Base-by-base conservation (phyloP, 2,888 invertebrate species). In the Tiphia femorata region DNA sequence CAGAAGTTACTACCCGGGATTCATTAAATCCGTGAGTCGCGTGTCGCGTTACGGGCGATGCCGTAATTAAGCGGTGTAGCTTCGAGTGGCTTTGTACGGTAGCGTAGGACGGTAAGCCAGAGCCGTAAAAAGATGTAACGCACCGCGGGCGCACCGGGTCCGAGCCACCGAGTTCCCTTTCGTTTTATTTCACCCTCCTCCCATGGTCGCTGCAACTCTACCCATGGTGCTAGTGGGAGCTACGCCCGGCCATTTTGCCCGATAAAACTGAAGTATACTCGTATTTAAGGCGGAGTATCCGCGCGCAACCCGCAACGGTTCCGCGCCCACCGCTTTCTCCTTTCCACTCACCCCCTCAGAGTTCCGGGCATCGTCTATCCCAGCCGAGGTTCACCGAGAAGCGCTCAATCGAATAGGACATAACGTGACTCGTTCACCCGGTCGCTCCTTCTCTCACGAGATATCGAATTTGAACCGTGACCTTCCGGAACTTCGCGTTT, bases 181-280 rank as follows among this genome's bases (percentile, higher is more conserved):
- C 30, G 14, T 46, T 29, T 43, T 25, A 42, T 40, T 47, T 33
- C 33, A 14, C 8, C 33, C 5, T 33, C 12, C n/a, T n/a, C n/a
- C n/a, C 21, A 19, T 6, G 16, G 21, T 5, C 1, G 17, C 16
- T 12, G 29, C 5, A 10, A 30, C 16, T n/a, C n/a, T n/a, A n/a
- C n/a, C n/a, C n/a, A n/a, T n/a, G n/a, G n/a, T n/a, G n/a, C n/a
- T n/a, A n/a, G n/a, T n/a, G n/a, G n/a, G n/a, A n/a, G n/a, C n/a
- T 16, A 6, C 17, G 23, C 16, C 12, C 35, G 38, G 12, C 30
- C 37, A 41, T 48, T 44, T 27, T 49, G 33, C 12, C 50, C 20
- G 35, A 49, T 51, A 53, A 63, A 59, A 20, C 55, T 23, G 14
- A 47, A 64, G 53, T 35, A 46, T 41, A 35, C 49, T 50, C 35